Base-by-base conservation (phyloP, 2,888 invertebrate species). In the Drosophila rubida region DNA sequence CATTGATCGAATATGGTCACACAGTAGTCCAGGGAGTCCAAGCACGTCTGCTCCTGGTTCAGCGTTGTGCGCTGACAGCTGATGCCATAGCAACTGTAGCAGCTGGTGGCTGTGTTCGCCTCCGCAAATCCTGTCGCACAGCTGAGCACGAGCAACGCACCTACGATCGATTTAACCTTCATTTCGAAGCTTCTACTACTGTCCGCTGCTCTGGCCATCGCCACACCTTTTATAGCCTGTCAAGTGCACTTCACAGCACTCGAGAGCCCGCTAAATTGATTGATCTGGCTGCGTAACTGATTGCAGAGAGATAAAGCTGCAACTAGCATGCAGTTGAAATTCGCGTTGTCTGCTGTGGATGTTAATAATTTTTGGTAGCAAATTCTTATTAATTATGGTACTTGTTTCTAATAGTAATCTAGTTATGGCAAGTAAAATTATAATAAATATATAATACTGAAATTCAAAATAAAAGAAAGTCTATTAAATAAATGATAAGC, bases 1-100 rank as follows among this genome's bases (percentile, higher is more conserved):
- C 91, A 85, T 54, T 87, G 69, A 3, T 90, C 86, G 44, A 86
- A 91, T 11, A 91, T 63, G 7, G 91, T 90, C 19, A 91, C 87
- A 63, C 91, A 91, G 61, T 86, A 83, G 67, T 91, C 91, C 73
- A 91, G 55, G 5, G 85, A 73, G 69, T 91, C 90, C 14, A 69
- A 14, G 45, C 91, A 91, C 13, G 66, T 66, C 42, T 79, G 74
- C 25, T 78, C 86, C 32, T 65, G 53, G 1, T 51, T 54, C 59
- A 70, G 8, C 0, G 86, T 72, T 2, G 88, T 87, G 11, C 91
- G 76, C 37, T 85, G 82, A 50, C 91, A 91, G 59, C 81, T 82
- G 35, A 90, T 87, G 45, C 91, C 91, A 4, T 72, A 55, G 65
- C 91, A 91, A 30, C 81, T 82, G 55, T 88, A 74, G 54, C 91